These are phyloP conservation scores for Leontopithecus rosalia DNA, from an alignment of 2,797 vertebrate species.

Conservation along the genomic window DNA sequence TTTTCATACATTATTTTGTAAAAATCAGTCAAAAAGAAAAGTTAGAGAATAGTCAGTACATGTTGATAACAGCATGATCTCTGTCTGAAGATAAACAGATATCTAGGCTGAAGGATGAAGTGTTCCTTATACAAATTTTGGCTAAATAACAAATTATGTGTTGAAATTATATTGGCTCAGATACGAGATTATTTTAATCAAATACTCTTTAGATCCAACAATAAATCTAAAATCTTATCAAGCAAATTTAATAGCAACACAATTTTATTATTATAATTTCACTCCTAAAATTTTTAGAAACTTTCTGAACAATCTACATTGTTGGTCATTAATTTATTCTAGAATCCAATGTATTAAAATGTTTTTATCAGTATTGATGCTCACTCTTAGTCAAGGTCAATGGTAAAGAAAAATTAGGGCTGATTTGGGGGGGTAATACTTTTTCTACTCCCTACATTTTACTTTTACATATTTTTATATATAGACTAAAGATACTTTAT, in stretches of 20 bases:
- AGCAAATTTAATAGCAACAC: background rate
- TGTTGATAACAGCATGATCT: background rate
- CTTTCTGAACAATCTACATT: background rate
- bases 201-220: background rate
- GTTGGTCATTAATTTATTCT: background rate
- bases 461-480: background rate
- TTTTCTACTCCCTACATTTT: background rate
- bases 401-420: background rate
- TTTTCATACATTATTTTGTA: background rate
- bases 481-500: background rate
- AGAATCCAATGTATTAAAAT: background rate
- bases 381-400: background rate
- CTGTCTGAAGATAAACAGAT: background rate
- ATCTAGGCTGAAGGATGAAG: background rate
- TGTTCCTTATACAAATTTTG: background rate
- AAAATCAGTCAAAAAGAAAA: background rate
- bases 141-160: background rate
- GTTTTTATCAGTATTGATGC: background rate
- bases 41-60: background rate
- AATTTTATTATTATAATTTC: background rate
- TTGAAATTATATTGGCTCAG: background rate
- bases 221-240: background rate
- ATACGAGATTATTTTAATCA: background rate
- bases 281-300: background rate
- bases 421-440: accelerated